phyloP scores from a whole-genome alignment of 2,113 vertebrate genomes.

The Hippolais icterina region DNA sequence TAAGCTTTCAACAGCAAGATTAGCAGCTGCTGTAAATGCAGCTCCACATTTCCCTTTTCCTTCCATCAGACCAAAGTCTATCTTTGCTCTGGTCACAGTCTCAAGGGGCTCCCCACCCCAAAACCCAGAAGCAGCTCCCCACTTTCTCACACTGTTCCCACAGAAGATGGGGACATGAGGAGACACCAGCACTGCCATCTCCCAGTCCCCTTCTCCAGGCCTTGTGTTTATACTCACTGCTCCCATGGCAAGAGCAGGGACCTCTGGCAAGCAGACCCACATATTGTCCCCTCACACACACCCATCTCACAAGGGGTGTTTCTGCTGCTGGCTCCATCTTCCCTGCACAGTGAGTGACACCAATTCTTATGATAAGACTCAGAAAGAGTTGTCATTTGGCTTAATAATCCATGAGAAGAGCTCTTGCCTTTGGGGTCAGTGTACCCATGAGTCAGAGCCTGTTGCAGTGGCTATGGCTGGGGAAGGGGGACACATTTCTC shows the following conservation, averaged over 20 bases:
- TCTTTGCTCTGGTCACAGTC: background rate
- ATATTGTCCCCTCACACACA: background rate
- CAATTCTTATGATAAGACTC: background rate
- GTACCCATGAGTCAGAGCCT: background rate
- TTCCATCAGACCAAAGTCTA: background rate
- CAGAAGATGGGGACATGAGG: rapidly evolving
- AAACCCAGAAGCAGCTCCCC: background rate
- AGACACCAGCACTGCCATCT: background rate
- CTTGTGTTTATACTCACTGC: rapidly evolving
- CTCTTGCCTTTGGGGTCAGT: background rate
- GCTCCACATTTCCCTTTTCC: background rate
- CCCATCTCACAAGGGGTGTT: background rate
- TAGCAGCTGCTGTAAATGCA: background rate
- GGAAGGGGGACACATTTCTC: rapidly evolving
- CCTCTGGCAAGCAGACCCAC: background rate
- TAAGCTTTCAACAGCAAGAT: background rate
- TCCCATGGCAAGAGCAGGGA: background rate
- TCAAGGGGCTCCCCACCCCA: rapidly evolving
- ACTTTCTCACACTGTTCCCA: background rate
- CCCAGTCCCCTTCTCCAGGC: background rate
- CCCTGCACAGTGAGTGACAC: background rate
- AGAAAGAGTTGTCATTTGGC: background rate
- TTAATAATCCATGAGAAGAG: background rate
- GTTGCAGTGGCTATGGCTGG: background rate
- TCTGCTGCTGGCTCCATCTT: background rate